phyloP scores from a whole-genome alignment of 2,888 invertebrate species.

The Cataglyphis albicans region DNA sequence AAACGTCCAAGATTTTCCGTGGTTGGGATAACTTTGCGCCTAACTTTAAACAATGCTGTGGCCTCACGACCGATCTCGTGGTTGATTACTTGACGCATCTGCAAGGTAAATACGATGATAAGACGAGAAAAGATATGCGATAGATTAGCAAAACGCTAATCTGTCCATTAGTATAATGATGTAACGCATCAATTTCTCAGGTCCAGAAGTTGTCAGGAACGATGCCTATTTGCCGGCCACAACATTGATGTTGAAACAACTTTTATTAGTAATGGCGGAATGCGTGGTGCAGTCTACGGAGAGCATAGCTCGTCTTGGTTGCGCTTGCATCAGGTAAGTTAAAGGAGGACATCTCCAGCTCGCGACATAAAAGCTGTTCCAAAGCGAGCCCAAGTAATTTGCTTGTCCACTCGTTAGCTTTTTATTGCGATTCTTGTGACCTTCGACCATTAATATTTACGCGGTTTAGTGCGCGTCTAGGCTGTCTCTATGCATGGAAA shows the following conservation, averaged over 20 bases:
- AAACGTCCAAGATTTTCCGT: slow-evolving; percentile 90
- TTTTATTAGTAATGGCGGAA: slow-evolving; percentile 94
- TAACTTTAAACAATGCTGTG: slow-evolving; percentile 98
- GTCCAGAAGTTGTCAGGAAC: slow-evolving; percentile 79
- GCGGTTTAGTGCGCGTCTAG: slow-evolving; percentile 37
- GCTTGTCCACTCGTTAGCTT: slow-evolving; percentile 48
- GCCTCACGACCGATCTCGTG: slow-evolving; percentile 95
- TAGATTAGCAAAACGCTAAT: not conserved
- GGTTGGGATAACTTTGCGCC: slow-evolving; percentile 93
- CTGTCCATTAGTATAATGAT: not conserved
- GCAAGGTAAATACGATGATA: slow-evolving; percentile 86
- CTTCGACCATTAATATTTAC: slow-evolving; percentile 53
- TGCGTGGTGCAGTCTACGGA: slow-evolving; percentile 96
- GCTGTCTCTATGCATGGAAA: slow-evolving; percentile 20
- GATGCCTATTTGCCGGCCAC: slow-evolving; percentile 85
- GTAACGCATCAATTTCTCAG: slow-evolving; percentile 61
- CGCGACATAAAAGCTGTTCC: slow-evolving; percentile 36
- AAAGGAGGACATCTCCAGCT: slow-evolving; percentile 11
- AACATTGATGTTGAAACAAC: slow-evolving; percentile 94
- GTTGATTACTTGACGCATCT: slow-evolving; percentile 94
- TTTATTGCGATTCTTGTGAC: slow-evolving; percentile 54
- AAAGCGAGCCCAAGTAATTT: slow-evolving; percentile 46
- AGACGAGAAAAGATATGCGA: not conserved
- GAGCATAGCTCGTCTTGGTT: slow-evolving; percentile 95
- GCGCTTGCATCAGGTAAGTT: slow-evolving; percentile 92